phyloP scores from a whole-genome alignment of 2,113 vertebrate species.

The Numenius arquata region DNA sequence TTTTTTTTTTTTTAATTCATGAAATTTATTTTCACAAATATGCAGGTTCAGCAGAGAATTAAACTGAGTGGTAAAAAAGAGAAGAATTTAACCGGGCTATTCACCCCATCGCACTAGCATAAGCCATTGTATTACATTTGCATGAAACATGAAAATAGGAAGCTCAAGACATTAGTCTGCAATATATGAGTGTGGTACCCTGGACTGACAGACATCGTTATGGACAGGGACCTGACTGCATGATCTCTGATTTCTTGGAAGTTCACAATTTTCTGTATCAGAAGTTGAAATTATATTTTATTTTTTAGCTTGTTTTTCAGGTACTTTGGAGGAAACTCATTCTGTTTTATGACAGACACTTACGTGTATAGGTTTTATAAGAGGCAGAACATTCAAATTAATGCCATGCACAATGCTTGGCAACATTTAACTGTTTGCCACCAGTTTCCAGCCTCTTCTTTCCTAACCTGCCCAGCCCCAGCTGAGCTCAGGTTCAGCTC shows the following conservation, averaged over 20 bases:
- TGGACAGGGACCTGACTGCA: neutral
- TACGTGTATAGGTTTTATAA: neutral
- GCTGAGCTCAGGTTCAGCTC: neutral
- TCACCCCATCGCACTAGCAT: neutral
- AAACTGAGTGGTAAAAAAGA: neutral
- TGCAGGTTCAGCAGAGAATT: neutral
- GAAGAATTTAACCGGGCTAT: neutral
- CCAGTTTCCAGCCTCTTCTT: neutral
- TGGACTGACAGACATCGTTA: neutral
- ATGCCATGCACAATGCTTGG: neutral
- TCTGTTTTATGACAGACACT: neutral
- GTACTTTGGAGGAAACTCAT: neutral
- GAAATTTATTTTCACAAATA: neutral
- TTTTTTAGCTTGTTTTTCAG: neutral
- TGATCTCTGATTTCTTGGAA: neutral
- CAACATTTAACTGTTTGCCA: neutral
- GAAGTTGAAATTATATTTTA: neutral
- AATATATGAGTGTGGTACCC: too few relatives aligned
- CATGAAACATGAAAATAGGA: neutral
- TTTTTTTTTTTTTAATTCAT: neutral
- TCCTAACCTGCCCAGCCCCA: neutral
- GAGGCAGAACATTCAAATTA: neutral
- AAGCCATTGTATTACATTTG: neutral
- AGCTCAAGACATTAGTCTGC: neutral
- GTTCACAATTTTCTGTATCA: neutral